Evolutionary conservation across 2,797 vertebrate genomes (phyloP).

Genomic region (Spheniscus humboldti): DNA sequence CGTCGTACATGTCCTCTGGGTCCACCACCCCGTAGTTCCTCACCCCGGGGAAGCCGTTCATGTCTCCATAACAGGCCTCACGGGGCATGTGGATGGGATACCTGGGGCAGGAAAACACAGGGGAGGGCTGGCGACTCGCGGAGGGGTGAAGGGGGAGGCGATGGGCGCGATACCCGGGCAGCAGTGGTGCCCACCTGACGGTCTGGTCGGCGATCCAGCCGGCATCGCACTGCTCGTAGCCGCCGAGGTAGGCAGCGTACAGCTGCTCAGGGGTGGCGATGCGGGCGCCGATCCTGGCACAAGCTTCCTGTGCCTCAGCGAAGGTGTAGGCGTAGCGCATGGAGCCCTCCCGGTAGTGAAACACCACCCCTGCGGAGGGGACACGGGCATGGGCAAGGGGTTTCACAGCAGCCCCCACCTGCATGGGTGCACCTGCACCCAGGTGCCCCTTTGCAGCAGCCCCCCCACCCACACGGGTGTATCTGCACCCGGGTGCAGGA

Average conservation of each 20-base stretch:
- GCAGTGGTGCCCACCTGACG: slow-evolving; percentile 78
- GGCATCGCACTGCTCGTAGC: slow-evolving; percentile 92
- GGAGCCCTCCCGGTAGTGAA: slow-evolving; percentile 88
- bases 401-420: neutral
- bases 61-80: slow-evolving; percentile 92
- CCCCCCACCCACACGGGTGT: neutral
- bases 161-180: rapidly evolving
- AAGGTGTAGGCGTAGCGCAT: slow-evolving; percentile 89
- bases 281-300: slow-evolving; percentile 81
- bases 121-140: rapidly evolving
- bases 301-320: slow-evolving; percentile 80
- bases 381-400: neutral
- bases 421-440: rapidly evolving
- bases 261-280: slow-evolving; percentile 92
- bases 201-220: slow-evolving; percentile 94
- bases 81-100: slow-evolving; percentile 92
- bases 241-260: slow-evolving; percentile 84
- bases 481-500: neutral
- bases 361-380: slow-evolving; percentile 85
- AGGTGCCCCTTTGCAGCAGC: neutral
- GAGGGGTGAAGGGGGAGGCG: rapidly evolving
- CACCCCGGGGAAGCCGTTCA: slow-evolving; percentile 88
- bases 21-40: slow-evolving; percentile 88
- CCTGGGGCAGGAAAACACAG: slow-evolving; percentile 62
- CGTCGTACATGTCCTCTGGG: slow-evolving; percentile 86